Conservation (phyloP, 2,888 invertebrate genomes). For the Sesia apiformis region DNA sequence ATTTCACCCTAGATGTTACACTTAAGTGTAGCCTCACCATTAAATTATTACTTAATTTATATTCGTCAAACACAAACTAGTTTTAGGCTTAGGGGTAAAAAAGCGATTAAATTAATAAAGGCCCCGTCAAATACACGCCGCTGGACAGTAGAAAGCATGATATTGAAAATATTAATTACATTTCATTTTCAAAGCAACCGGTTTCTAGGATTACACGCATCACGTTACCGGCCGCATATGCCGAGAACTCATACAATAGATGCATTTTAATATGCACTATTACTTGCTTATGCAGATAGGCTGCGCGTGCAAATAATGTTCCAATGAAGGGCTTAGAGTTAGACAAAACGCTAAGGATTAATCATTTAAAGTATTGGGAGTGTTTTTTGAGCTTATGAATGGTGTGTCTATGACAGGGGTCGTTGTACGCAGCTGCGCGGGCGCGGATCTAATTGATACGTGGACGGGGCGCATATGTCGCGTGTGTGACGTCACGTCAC, state of each 20-base stretch:
- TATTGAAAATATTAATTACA: no score
- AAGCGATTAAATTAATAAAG: no score
- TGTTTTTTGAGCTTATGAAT: conserved; percentile 30
- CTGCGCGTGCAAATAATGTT: conserved; percentile 48
- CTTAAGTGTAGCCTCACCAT: no score
- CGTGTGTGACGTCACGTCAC: conserved; percentile 19
- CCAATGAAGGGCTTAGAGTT: conserved; percentile 33
- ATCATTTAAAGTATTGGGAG: conserved; percentile 57
- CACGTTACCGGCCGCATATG: conserved; percentile 14
- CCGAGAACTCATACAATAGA: conserved; percentile 26
- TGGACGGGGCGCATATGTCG: conserved; percentile 40
- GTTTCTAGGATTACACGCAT: conserved; percentile 25
- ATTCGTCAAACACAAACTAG: no score
- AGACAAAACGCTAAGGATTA: conserved; percentile 61
- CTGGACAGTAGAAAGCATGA: no score
- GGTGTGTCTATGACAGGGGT: conserved; percentile 33
- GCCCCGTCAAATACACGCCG: no score
- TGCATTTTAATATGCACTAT: conserved; percentile 40
- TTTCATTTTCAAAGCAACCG: conserved; percentile 15
- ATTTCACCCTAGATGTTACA: no score
- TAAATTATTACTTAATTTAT: no score
- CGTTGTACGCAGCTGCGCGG: conserved; percentile 64
- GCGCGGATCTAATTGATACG: conserved; percentile 63
- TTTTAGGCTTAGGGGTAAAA: no score
- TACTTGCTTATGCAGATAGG: conserved; percentile 43